Percentiles rank a stretch among this genome's conserved stretches.
phyloP scores from a whole-genome alignment of 2,888 invertebrate genomes.

The Spisula solida region DNA sequence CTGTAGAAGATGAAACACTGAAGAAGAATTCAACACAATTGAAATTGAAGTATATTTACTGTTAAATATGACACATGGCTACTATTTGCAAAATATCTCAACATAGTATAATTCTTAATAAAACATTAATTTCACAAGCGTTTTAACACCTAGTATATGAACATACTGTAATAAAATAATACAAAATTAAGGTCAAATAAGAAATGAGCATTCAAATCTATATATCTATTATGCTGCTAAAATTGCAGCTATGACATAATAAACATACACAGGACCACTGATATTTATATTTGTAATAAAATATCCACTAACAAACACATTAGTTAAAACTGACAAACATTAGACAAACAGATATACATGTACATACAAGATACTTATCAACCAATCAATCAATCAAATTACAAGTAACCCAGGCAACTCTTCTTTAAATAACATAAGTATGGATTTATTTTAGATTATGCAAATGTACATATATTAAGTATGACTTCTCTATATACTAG shows the following conservation, averaged over 20 bases:
- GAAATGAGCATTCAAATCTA: not conserved
- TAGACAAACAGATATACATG: too few relatives aligned
- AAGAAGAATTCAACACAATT: not conserved
- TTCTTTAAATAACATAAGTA: not conserved
- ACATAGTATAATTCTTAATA: conserved; percentile 1
- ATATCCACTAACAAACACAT: not conserved
- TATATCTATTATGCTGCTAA: not conserved
- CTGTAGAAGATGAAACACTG: not conserved
- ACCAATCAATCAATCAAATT: too few relatives aligned
- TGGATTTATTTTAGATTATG: not conserved
- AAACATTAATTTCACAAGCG: not conserved
- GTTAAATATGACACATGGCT: conserved; percentile 19
- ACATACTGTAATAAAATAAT: not conserved
- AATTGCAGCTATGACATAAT: not conserved
- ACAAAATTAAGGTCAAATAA: not conserved
- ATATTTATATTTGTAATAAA: not conserved
- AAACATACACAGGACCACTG: not conserved
- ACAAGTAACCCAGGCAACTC: not conserved
- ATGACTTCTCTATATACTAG: not conserved
- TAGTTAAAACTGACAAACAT: too few relatives aligned
- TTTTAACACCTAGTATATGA: conserved; percentile 9
- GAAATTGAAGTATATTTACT: conserved; percentile 14
- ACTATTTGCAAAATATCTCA: conserved; percentile 2
- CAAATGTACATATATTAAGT: not conserved
- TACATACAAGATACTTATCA: too few relatives aligned